These are phyloP conservation scores for Chrysina gloriosa DNA, from an alignment of 2,888 invertebrate species.

Conservation along the genomic window DNA sequence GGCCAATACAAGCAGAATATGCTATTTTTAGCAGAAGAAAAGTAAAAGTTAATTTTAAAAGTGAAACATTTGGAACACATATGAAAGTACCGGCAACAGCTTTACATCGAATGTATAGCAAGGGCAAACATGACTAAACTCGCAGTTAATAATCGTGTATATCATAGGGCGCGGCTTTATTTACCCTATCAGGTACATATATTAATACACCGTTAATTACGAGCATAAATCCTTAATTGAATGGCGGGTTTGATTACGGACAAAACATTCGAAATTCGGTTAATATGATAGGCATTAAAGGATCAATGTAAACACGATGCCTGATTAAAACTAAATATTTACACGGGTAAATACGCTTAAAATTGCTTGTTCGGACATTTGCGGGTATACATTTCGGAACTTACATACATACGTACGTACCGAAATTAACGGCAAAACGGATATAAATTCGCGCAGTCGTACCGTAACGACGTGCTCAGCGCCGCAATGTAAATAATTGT, in stretches of 20 bases:
- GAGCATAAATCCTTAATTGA: background rate
- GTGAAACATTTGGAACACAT: too few relatives aligned
- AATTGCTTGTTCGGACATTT: slow-evolving; percentile 16
- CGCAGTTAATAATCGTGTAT: too few relatives aligned
- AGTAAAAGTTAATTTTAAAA: too few relatives aligned
- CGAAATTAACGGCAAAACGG: background rate
- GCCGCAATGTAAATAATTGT: slow-evolving; percentile 48
- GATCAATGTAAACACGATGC: slow-evolving; percentile 29
- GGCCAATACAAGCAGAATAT: too few relatives aligned
- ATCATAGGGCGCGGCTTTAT: background rate
- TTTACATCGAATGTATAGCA: too few relatives aligned
- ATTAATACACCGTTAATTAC: slow-evolving; percentile 10
- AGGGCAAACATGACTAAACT: too few relatives aligned
- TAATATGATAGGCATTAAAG: slow-evolving; percentile 23
- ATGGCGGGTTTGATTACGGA: slow-evolving; percentile 8
- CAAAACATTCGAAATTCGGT: slow-evolving; percentile 1
- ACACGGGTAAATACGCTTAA: slow-evolving; percentile 8
- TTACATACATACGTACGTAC: background rate
- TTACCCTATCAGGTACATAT: background rate
- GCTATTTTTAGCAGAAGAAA: too few relatives aligned
- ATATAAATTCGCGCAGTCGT: background rate
- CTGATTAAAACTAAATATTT: slow-evolving; percentile 35
- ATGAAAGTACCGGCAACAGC: too few relatives aligned
- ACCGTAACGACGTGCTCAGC: background rate
- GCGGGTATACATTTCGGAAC: background rate